Conservation (phyloP, 2,888 invertebrate genomes). For the Euspilapteryx auroguttella region DNA sequence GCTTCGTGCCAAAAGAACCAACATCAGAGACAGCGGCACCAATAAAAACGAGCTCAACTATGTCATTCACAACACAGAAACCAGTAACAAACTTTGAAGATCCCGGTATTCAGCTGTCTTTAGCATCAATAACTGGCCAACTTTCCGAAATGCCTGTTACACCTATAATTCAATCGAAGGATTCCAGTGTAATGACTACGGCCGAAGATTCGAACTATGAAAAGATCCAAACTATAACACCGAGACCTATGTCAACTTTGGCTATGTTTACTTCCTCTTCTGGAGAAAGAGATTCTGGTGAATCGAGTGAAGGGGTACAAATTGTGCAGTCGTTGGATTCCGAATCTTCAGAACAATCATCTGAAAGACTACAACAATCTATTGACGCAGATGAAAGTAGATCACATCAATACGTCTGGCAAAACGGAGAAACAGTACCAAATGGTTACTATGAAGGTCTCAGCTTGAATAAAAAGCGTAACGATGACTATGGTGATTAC, state of each 20-base stretch:
- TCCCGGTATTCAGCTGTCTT: conserved; percentile 43
- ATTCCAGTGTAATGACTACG: conserved; percentile 17
- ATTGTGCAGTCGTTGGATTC: conserved; percentile 42
- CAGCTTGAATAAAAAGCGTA: conserved; percentile 17
- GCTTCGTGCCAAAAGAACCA: not conserved
- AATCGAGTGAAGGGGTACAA: conserved; percentile 33
- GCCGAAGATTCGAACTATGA: conserved; percentile 27
- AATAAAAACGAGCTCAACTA: too few relatives aligned
- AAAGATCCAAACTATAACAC: conserved; percentile 40
- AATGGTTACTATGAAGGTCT: conserved; percentile 19
- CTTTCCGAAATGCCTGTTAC: conserved; percentile 42
- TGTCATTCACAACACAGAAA: conserved; percentile 23
- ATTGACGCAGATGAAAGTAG: conserved; percentile 26
- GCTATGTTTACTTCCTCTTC: conserved; percentile 13
- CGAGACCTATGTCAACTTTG: conserved; percentile 27
- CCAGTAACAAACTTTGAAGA: conserved; percentile 39
- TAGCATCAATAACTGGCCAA: conserved; percentile 53
- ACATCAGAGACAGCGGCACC: not conserved
- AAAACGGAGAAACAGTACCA: conserved; percentile 9
- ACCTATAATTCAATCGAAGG: conserved; percentile 29
- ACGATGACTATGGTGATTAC: conserved; percentile 13
- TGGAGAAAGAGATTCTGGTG: conserved; percentile 14
- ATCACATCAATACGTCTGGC: conserved; percentile 12
- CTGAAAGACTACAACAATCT: too few relatives aligned
- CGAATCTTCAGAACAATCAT: conserved; percentile 22